Percentiles rank a stretch among this genome's conserved stretches.
Evolutionary conservation across 2,113 vertebrate species (phyloP).

Genomic region (Phalacrocorax brasilianus): DNA sequence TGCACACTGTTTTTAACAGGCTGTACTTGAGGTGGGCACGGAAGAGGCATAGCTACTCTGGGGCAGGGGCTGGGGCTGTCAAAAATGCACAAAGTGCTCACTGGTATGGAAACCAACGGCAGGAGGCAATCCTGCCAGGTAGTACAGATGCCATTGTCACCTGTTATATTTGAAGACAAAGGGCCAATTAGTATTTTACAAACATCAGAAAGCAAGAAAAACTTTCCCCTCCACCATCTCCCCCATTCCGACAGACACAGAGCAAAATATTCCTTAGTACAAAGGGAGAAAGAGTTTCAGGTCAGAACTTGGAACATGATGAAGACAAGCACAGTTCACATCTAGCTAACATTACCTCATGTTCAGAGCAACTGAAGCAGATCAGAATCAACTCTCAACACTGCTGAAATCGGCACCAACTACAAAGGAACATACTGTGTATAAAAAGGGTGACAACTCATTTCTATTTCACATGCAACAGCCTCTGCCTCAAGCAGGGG

Average conservation of each 20-base stretch:
- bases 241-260: accelerated
- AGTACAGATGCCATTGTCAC: not conserved
- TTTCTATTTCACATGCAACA: not conserved
- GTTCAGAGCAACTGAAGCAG: not conserved
- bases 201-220: accelerated
- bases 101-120: not conserved
- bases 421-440: not conserved
- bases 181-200: not conserved
- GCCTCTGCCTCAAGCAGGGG: not conserved
- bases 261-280: not conserved
- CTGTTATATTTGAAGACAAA: not conserved
- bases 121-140: not conserved
- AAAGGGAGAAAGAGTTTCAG: not conserved
- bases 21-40: not conserved
- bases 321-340: not conserved
- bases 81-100: accelerated
- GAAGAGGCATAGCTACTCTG: not conserved
- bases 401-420: not conserved
- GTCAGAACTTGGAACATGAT: not conserved
- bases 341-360: not conserved
- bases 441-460: not conserved
- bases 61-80: not conserved
- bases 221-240: not conserved
- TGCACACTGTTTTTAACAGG: not conserved
- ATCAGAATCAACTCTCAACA: not conserved